phyloP scores from a whole-genome alignment of 2,113 vertebrate genomes.

The Silurus glanis region DNA sequence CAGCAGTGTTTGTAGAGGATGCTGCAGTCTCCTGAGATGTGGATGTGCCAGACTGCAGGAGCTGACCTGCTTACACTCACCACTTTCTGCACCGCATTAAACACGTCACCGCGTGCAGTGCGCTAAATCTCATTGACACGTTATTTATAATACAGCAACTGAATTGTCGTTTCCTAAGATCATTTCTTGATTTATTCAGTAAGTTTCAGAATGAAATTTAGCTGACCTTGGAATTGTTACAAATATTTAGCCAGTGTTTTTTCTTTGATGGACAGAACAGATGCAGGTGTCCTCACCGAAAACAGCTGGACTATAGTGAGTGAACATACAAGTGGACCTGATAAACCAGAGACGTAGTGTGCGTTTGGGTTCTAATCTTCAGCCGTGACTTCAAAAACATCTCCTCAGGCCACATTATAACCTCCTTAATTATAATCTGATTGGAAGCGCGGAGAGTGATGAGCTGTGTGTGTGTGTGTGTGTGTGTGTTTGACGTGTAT shows the following conservation, averaged over 20 bases:
- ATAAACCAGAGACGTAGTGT: not conserved
- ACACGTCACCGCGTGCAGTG: not conserved
- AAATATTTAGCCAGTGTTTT: not conserved
- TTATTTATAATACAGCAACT: not conserved
- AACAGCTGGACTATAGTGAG: not conserved
- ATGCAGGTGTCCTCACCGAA: not conserved
- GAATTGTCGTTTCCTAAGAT: not conserved
- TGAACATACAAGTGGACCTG: not conserved
- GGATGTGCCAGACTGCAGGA: slow-evolving; percentile 26
- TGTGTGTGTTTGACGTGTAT: not conserved
- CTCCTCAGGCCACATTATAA: slow-evolving; percentile 35
- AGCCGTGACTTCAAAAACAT: not conserved
- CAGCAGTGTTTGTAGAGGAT: slow-evolving; percentile 51
- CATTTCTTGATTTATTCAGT: not conserved
- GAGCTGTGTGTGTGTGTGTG: slow-evolving; percentile 16
- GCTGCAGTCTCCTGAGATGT: slow-evolving; percentile 48
- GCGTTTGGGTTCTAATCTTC: not conserved
- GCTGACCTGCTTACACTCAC: slow-evolving; percentile 11
- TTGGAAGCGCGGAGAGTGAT: slow-evolving; percentile 31
- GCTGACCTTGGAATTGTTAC: not conserved
- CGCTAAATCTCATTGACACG: not conserved
- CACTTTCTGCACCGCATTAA: slow-evolving; percentile 7
- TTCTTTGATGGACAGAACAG: not conserved
- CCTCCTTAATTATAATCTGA: slow-evolving; percentile 46
- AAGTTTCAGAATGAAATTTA: not conserved